phyloP scores from a whole-genome alignment of 2,113 vertebrate species.

The Guaruba guarouba region DNA sequence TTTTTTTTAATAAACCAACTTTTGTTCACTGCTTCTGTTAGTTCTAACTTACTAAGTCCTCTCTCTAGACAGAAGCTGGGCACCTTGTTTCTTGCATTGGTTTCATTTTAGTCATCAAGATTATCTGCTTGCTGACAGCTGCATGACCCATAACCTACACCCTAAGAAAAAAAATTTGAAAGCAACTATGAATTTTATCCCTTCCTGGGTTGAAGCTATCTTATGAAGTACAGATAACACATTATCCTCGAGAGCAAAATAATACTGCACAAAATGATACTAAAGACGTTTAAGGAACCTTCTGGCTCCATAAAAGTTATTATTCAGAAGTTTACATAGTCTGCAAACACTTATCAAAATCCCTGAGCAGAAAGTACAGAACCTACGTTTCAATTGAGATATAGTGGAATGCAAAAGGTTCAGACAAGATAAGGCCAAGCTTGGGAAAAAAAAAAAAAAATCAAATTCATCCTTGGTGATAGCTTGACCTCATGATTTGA shows the following conservation, averaged over 20 bases:
- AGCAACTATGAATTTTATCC: constrained; percentile 62
- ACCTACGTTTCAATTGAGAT: constrained; percentile 79
- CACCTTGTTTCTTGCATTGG: constrained; percentile 13
- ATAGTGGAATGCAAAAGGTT: constrained; percentile 74
- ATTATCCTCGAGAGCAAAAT: constrained; percentile 78
- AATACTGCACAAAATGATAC: constrained; percentile 75
- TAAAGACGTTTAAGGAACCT: constrained; percentile 70
- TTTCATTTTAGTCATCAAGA: constrained; percentile 73
- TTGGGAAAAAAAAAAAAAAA: background rate
- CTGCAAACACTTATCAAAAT: constrained; percentile 81
- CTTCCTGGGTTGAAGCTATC: constrained; percentile 68
- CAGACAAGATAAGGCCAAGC: constrained; percentile 69
- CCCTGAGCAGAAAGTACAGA: constrained; percentile 80
- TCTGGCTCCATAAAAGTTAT: constrained; percentile 73
- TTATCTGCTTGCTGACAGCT: constrained; percentile 71
- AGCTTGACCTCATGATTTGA: constrained; percentile 41
- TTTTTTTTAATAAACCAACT: background rate
- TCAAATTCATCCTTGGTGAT: constrained; percentile 70
- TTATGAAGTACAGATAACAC: constrained; percentile 75
- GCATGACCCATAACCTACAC: constrained; percentile 66
- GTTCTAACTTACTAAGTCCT: constrained; percentile 7
- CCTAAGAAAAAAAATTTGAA: constrained; percentile 54
- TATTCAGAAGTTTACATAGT: constrained; percentile 79
- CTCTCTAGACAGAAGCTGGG: background rate
- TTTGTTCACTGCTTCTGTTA: background rate